Base-by-base conservation (phyloP, 2,888 invertebrate species). In the Caenorhabditis imperialis region DNA sequence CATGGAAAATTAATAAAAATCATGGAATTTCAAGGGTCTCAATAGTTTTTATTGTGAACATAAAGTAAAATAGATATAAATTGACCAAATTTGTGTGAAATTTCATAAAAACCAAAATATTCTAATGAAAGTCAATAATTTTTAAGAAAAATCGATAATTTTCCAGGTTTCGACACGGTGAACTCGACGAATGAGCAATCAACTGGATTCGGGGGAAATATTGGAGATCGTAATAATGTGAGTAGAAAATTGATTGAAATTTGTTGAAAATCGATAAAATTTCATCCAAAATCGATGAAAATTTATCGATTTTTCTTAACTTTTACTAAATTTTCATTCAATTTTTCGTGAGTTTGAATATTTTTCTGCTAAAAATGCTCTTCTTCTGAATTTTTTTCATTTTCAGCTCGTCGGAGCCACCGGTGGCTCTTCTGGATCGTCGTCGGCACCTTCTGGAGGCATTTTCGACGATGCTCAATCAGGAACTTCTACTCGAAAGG, bases 131-230 rank as follows among this genome's bases (percentile, higher is more conserved):
- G n/a, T n/a, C n/a, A 37, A 37, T 37, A 16, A 37, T 37, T 37
- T 37, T 37, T 37, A 5, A 37, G n/a, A n/a, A n/a, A 37, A 37
- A 7, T 37, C 3, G 3, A 4, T n/a, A n/a, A 38, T 14, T 58
- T 58, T 65, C n/a, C 53, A 75, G 75, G 42, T 54, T 75, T 75
- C 37, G 69, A 75, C n/a, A 65, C 71, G 22, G 65, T 71, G 22
- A 80, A 80, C 58, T 61, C 80, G 25, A 78, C 75, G 30, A 80
- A 77, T 50, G 77, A 78, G 33, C 73, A 77, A 30, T 62, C 62
- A n/a, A 67, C 75, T 7, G 75, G 65, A 16, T 78, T 79, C 37
- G 51, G 63, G 37, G 80, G 79, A 35, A 74, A 65, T 50, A 76
- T 78, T 40, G 78, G 78, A 0, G 80, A 82, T 62, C 48, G 74